phyloP scores from a whole-genome alignment of 1,140 invertebrate species.

The Lordiphosa collinella region DNA sequence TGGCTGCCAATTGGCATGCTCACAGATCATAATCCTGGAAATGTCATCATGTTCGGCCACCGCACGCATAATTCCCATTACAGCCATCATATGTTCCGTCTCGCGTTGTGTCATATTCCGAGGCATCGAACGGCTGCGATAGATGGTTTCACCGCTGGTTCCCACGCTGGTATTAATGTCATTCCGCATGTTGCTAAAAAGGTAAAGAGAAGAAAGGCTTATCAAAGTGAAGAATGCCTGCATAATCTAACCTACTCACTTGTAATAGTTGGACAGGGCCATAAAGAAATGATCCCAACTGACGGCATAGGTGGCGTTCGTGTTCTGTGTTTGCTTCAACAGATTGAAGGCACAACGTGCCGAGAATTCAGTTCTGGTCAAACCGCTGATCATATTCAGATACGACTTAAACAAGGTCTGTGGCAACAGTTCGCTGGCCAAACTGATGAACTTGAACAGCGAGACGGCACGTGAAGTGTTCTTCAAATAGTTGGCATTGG shows the following conservation, averaged over 20 bases:
- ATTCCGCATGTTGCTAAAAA: constrained; percentile 81
- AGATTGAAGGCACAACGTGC: constrained; percentile 92
- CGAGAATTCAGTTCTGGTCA: constrained; percentile 86
- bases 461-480: constrained; percentile 85
- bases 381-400: constrained; percentile 90
- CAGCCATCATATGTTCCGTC: constrained; percentile 91
- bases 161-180: constrained; percentile 82
- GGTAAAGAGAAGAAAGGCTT: background rate
- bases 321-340: constrained; percentile 84
- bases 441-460: constrained; percentile 93
- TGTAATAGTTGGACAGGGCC: constrained; percentile 89
- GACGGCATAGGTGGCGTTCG: constrained; percentile 81
- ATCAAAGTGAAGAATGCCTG: too few species aligned
- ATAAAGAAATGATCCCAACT: constrained; percentile 95
- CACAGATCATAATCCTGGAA: constrained; percentile 89
- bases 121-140: constrained; percentile 82
- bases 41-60: constrained; percentile 90
- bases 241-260: too few species aligned
- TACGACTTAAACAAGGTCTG: constrained; percentile 92
- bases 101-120: constrained; percentile 89
- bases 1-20: constrained; percentile 92
- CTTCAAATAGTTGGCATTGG: constrained; percentile 20
- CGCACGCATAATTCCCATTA: constrained; percentile 87
- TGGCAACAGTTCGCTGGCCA: constrained; percentile 93
- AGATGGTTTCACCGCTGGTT: constrained; percentile 82